Conservation (phyloP, 2,797 vertebrate genomes). For the Poliocrania exsul region DNA sequence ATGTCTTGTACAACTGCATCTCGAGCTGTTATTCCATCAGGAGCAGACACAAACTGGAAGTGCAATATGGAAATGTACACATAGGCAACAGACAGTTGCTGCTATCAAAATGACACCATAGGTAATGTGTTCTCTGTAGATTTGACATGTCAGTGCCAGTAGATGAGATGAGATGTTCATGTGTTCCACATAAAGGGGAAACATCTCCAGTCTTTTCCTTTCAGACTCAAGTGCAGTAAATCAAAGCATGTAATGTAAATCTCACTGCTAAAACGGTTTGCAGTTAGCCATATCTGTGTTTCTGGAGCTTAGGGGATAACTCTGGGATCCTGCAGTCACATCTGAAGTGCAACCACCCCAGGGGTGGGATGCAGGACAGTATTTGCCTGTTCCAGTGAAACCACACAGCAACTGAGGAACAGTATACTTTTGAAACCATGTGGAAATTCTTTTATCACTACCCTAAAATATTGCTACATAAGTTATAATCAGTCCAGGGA, state of each 20-base stretch:
- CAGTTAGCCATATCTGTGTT: background rate
- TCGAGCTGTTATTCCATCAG: background rate
- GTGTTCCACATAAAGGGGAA: background rate
- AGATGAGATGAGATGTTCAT: background rate
- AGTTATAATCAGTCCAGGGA: background rate
- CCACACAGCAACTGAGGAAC: background rate
- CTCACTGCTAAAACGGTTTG: background rate
- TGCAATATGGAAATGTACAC: background rate
- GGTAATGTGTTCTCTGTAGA: background rate
- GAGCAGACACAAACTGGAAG: background rate
- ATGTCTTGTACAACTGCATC: background rate
- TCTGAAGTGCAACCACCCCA: background rate
- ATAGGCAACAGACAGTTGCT: background rate
- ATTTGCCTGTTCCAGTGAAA: background rate
- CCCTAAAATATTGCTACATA: background rate
- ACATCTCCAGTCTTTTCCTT: background rate
- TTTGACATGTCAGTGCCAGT: background rate
- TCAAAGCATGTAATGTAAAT: background rate
- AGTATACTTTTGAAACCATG: background rate
- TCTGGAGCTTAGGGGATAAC: background rate
- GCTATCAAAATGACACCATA: background rate
- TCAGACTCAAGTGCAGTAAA: background rate
- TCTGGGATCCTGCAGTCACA: background rate
- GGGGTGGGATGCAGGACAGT: background rate
- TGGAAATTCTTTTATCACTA: background rate